These are phyloP conservation scores for rabbit (Oryctolagus cuniculus) DNA, from an alignment of 2,113 vertebrate species.

Conservation along the genomic window DNA sequence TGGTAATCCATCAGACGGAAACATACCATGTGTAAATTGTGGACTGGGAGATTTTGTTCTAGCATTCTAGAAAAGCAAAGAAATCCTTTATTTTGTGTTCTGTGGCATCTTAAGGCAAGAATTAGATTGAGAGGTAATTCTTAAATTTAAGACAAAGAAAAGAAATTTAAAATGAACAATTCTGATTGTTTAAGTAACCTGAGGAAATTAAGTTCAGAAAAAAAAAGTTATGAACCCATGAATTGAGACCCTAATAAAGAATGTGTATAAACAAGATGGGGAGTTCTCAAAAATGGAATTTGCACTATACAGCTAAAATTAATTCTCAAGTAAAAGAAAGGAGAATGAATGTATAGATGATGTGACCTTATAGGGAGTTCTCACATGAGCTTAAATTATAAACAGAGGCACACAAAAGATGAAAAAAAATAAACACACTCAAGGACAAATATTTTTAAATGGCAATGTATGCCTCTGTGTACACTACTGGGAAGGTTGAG, in stretches of 20 bases:
- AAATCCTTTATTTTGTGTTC: background rate
- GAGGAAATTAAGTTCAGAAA: constrained; percentile 10
- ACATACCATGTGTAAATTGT: background rate
- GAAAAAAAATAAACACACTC: background rate
- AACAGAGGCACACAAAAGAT: background rate
- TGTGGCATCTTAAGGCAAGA: background rate
- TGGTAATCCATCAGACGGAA: constrained; percentile 45
- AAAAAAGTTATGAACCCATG: constrained; percentile 20
- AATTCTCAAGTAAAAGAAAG: background rate
- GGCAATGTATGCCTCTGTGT: background rate
- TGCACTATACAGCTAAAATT: constrained; percentile 1
- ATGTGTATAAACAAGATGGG: background rate
- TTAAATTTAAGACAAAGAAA: constrained; percentile 59
- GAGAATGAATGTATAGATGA: constrained; percentile 29
- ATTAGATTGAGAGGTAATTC: background rate
- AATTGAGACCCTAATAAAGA: background rate
- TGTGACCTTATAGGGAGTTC: background rate
- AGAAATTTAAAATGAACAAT: constrained; percentile 19
- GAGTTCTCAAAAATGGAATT: constrained; percentile 34
- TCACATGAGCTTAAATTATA: constrained; percentile 11
- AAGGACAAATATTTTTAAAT: constrained; percentile 54
- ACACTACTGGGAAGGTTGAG: background rate
- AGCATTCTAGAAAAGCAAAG: background rate
- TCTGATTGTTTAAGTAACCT: background rate
- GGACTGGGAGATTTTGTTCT: background rate